Evolutionary conservation across 2,797 vertebrate species (phyloP).

Genomic region (Sorex maritimensis): DNA sequence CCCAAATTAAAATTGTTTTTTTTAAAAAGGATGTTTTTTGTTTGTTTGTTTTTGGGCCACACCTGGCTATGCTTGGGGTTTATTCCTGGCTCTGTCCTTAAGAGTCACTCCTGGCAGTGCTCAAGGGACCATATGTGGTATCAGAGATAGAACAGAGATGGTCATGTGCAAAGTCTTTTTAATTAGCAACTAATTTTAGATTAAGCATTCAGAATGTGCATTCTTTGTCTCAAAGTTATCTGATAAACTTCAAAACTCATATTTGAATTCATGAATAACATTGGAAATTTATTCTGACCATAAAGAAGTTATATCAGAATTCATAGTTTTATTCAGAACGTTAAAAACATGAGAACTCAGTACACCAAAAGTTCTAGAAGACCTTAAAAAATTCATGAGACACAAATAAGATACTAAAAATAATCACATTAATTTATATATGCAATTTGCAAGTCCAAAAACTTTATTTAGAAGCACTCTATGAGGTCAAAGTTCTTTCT

Average conservation of each 20-base stretch:
- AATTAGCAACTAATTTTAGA: background rate
- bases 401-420: constrained; percentile 36
- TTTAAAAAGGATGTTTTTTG: too few species aligned
- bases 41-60: too few species aligned
- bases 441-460: background rate
- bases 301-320: constrained; percentile 44
- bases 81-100: too few species aligned
- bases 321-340: background rate
- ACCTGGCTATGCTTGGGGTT: too few species aligned
- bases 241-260: background rate
- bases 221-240: background rate
- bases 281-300: constrained; percentile 41
- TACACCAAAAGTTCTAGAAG: constrained; percentile 65
- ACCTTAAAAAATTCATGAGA: constrained; percentile 42
- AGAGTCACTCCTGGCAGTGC: too few species aligned
- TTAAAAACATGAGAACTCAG: constrained; percentile 48
- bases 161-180: background rate
- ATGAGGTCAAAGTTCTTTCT: background rate
- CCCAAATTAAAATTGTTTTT: background rate
- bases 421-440: constrained; percentile 1
- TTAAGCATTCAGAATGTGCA: background rate
- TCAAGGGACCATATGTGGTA: background rate
- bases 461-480: background rate
- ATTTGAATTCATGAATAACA: constrained; percentile 15
- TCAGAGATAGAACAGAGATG: too few species aligned